A percentile compares a stretch with the other conserved stretches of the same genome.
Evolutionary conservation across 2,797 vertebrate genomes (phyloP).

Genomic region (Salmo trutta): DNA sequence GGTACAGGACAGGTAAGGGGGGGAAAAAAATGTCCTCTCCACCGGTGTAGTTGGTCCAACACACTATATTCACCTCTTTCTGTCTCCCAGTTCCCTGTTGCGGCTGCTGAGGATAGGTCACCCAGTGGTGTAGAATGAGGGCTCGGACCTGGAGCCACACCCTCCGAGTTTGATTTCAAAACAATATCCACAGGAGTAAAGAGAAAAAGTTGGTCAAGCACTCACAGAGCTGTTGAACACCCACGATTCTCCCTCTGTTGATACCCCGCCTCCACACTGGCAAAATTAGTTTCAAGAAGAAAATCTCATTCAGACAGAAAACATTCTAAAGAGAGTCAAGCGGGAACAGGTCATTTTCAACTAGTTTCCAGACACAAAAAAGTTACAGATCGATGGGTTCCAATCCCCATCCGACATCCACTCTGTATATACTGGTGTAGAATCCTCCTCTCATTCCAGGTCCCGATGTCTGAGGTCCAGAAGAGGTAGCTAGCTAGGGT

Average conservation of each 20-base stretch:
- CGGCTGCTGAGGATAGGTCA: neutral
- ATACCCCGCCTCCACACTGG: neutral
- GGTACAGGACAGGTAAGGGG: neutral
- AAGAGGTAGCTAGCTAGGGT: neutral
- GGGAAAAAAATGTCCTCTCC: too few relatives aligned
- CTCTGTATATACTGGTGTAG: constrained; percentile 35
- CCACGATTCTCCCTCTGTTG: neutral
- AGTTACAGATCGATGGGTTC: neutral
- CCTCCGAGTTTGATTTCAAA: neutral
- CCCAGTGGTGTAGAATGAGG: neutral
- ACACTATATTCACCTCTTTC: neutral
- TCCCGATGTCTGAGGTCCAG: constrained; percentile 7
- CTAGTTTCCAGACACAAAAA: neutral
- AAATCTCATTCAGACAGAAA: neutral
- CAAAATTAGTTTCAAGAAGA: neutral
- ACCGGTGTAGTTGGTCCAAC: neutral
- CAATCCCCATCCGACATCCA: constrained; percentile 38
- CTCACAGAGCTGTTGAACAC: neutral
- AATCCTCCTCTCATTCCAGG: constrained; percentile 21
- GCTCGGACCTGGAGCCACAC: neutral
- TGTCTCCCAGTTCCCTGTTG: neutral
- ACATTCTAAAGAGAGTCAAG: neutral
- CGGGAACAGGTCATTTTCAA: neutral
- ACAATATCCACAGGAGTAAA: neutral
- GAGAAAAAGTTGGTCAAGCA: neutral